These are phyloP conservation scores for Andrena cerasifolii DNA, from an alignment of 1,140 invertebrate genomes.

Conservation along the genomic window DNA sequence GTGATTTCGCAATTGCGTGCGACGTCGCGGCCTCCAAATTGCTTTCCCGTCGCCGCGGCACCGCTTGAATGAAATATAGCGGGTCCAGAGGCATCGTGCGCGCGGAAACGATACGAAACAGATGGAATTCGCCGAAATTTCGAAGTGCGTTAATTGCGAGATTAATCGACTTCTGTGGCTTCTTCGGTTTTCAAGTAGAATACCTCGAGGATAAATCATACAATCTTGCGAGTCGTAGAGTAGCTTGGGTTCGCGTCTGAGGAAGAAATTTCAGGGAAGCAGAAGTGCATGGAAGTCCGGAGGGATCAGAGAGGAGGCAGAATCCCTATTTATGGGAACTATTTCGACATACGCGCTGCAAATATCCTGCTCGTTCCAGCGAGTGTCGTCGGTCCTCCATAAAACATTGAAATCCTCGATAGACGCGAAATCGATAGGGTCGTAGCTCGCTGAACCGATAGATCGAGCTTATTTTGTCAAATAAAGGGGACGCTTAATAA, in stretches of 20 bases:
- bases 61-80: background rate
- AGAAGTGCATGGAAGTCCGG: conserved; percentile 18
- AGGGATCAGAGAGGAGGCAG: conserved; percentile 36
- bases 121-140: no score
- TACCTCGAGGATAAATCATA: no score
- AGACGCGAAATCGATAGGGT: conserved; percentile 50
- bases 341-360: conserved; percentile 60
- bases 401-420: conserved; percentile 60
- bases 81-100: background rate
- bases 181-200: no score
- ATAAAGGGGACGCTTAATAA: conserved; percentile 42
- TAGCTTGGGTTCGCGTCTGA: background rate
- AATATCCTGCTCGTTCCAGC: conserved; percentile 42
- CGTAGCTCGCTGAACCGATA: background rate
- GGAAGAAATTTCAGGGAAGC: background rate
- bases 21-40: no score
- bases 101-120: background rate
- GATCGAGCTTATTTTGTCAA: conserved; percentile 49
- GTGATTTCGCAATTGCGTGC: conserved; percentile 7
- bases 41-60: background rate
- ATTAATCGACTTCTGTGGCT: no score
- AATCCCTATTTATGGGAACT: conserved; percentile 73
- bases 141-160: no score
- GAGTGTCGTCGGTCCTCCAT: conserved; percentile 41
- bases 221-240: no score